Evolutionary conservation across 2,888 invertebrate species (phyloP), one percentile per base, ranked within the genome.

Genomic region (Metallyticus violacea): DNA sequence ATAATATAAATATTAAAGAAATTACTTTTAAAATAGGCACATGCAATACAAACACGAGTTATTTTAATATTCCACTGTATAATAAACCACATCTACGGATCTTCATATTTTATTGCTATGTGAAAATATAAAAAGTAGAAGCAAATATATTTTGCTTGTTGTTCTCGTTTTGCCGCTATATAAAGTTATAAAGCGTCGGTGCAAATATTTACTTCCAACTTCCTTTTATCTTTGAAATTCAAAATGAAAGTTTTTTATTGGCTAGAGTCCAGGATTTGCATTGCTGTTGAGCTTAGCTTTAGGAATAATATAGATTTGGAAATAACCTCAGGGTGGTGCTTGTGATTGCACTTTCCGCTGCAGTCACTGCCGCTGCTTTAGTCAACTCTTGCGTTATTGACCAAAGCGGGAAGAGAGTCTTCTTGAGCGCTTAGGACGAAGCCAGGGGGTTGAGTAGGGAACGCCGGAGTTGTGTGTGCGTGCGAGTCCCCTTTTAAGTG

Each of bases 401-500:
- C 40, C 40, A 62, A 62, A 62, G 40, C 40, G 9, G 40, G 40
- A 62, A 62, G 40, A 62, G 40, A 40, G 40, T 62, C 40, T 62
- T 62, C 40, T 15, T 62, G 15, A 62, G 40, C 40, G 40, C 40
- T 62, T 15, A 62, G 2, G 40, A 62, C 9, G 40, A 62, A 40
- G 40, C 40, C 22, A 15, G 22, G 40, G 40, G 40, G 22, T 15
- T 62, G 40, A 22, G 40, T 15, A 2, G 40, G 22, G 40, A 15
- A 62, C 15, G 40, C 40, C 15, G 40, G 40, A n/a, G n/a, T n/a
- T n/a, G n/a, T n/a, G n/a, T n/a, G n/a, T 62, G 80, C 6, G 30
- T 27, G 62, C 22, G 85, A 62, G 76, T 40, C 84, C 76, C 29
- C 28, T 76, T 82, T 82, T 86, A 85, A 87, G 87, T 87, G 85